A percentile compares a stretch with the other conserved stretches of the same genome.
These are phyloP conservation scores for Standfussiana lucernea DNA, from an alignment of 2,888 invertebrate genomes.

Conservation along the genomic window DNA sequence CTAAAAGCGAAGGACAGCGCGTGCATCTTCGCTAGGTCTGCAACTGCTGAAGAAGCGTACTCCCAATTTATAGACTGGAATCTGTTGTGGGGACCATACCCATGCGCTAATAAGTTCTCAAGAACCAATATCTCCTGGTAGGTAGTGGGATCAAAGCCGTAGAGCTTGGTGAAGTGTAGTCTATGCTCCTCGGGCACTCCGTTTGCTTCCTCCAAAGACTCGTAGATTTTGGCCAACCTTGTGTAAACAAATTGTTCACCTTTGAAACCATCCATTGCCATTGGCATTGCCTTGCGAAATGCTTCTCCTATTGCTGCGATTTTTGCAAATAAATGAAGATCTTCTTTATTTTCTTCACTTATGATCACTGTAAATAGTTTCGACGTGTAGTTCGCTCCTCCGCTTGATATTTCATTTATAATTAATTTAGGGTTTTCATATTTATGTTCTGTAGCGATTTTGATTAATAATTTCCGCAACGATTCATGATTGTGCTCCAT, in stretches of 20 bases:
- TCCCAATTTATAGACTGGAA: constrained; percentile 70
- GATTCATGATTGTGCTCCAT: constrained; percentile 35
- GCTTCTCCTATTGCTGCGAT: constrained; percentile 62
- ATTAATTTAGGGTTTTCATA: constrained; percentile 67
- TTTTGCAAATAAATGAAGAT: constrained; percentile 77
- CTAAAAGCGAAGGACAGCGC: constrained; percentile 76
- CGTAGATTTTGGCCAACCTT: constrained; percentile 50
- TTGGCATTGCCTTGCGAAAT: constrained; percentile 5
- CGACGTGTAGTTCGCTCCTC: constrained; percentile 79
- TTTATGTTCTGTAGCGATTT: constrained; percentile 70
- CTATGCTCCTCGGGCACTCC: constrained; percentile 64
- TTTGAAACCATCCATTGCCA: constrained; percentile 35
- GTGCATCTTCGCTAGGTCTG: constrained; percentile 76
- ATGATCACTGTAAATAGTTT: constrained; percentile 71
- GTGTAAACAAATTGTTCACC: constrained; percentile 63
- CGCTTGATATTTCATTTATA: constrained; percentile 70
- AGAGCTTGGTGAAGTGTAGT: constrained; percentile 67
- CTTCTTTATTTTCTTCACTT: constrained; percentile 63
- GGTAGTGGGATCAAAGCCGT: constrained; percentile 62
- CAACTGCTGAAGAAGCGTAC: constrained; percentile 68
- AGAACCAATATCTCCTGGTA: constrained; percentile 75
- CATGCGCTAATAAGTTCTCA: constrained; percentile 70
- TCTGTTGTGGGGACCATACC: constrained; percentile 72
- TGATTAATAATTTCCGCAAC: constrained; percentile 32
- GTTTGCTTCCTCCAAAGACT: constrained; percentile 56